Conservation (phyloP, 2,113 vertebrate species). For the Eubucco bourcierii region DNA sequence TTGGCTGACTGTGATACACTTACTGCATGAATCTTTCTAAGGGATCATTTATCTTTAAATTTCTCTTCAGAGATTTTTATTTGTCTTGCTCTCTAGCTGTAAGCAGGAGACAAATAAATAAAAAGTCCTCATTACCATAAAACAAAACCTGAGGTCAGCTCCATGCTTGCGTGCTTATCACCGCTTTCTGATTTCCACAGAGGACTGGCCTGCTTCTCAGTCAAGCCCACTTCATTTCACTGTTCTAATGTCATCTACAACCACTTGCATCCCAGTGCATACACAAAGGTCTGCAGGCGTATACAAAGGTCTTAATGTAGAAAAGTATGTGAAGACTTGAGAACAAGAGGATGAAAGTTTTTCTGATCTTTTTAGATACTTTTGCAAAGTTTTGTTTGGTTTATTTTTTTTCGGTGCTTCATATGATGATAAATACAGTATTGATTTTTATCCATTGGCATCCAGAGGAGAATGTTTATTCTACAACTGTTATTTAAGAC, state of each 20-base stretch:
- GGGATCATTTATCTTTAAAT: background rate
- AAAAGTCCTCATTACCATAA: background rate
- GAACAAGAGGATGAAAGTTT: background rate
- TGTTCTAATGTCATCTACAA: background rate
- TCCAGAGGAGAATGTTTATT: background rate
- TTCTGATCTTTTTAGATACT: background rate
- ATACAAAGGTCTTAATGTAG: background rate
- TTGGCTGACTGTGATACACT: background rate
- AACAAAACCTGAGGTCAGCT: background rate
- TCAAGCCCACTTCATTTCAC: background rate
- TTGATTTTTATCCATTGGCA: background rate
- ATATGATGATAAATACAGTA: background rate
- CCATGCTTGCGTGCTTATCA: fast-evolving
- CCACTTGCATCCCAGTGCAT: background rate
- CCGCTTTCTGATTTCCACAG: background rate
- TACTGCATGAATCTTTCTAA: background rate
- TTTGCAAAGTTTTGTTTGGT: background rate
- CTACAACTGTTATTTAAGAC: background rate
- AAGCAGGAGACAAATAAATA: background rate
- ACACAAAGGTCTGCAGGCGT: too few relatives aligned
- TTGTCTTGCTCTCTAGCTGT: background rate
- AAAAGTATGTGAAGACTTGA: background rate
- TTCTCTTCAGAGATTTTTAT: background rate
- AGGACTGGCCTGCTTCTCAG: background rate
- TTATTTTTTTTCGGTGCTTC: background rate